Conservation (phyloP, 1,140 invertebrate genomes). For the Nephotettix cincticeps region DNA sequence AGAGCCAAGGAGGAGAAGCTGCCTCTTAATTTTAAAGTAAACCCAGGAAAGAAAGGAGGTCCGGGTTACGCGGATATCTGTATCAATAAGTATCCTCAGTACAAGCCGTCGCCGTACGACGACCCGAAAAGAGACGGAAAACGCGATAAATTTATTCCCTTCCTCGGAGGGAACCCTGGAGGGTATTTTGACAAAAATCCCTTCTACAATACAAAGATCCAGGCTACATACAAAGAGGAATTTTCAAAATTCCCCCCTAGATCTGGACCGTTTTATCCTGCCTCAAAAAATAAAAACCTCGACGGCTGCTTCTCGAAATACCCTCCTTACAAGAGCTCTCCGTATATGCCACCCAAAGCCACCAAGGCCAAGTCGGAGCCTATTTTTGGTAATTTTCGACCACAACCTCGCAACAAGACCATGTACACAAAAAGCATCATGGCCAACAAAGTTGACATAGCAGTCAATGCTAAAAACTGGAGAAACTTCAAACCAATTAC, state of each 20-base stretch:
- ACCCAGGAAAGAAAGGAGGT: slow-evolving; percentile 34
- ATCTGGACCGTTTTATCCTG: slow-evolving; percentile 26
- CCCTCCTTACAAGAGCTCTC: neutral
- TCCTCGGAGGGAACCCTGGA: neutral
- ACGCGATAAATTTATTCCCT: neutral
- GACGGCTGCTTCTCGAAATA: slow-evolving; percentile 30
- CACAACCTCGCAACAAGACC: slow-evolving; percentile 24
- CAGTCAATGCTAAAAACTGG: slow-evolving; percentile 24
- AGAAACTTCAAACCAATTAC: slow-evolving; percentile 30
- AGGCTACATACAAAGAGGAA: slow-evolving; percentile 24
- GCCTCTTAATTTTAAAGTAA: slow-evolving; percentile 14
- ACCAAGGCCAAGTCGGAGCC: neutral
- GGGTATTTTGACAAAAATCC: slow-evolving; percentile 26
- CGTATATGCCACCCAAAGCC: slow-evolving; percentile 5
- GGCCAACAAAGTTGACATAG: slow-evolving; percentile 20
- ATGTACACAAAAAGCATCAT: slow-evolving; percentile 27
- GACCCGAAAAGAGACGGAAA: neutral
- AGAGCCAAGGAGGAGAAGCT: neutral
- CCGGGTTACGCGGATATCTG: slow-evolving; percentile 28
- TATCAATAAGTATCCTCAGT: slow-evolving; percentile 29
- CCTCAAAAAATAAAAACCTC: slow-evolving; percentile 14
- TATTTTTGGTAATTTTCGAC: neutral
- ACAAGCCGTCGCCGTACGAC: slow-evolving; percentile 14
- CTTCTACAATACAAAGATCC: neutral
- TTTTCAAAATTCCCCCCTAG: neutral